Evolutionary conservation across 1,140 invertebrate species (phyloP), one percentile per base, ranked within the genome.

Genomic region (Hermetia illucens): DNA sequence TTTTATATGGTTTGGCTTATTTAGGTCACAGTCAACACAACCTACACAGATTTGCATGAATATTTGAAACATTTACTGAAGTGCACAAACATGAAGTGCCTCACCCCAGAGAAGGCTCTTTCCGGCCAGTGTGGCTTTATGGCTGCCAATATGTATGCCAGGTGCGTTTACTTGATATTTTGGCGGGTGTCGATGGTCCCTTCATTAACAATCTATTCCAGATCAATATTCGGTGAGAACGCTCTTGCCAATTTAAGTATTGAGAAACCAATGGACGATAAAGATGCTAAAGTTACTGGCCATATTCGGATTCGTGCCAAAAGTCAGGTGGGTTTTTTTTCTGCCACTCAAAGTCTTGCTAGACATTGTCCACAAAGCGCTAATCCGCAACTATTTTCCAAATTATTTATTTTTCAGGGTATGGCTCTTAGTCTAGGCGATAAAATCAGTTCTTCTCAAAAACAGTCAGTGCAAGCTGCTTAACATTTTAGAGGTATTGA

Each of bases 181-280:
- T 21, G 2, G 20, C 10, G 17, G 21, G 17, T 31, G 17, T 6
- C 21, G 21, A 40, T 32, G 17, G 19, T 10, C 34, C 21, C 16
- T 10, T n/a, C 21, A 36, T 13, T 18, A 5, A 30, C 8, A 38
- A 29, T 5, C 21, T 12, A 12, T 6, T 21, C 8, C 9, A 66
- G 91, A 53, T 97, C 93, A 3, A 98, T 98, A 54, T 99, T 98
- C 66, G 96, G 96, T 3, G 95, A 99, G 67, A 93, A 98, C 65
- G 94, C 94, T 3, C 65, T 99, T 40, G 95, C 94, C 33, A 99
- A 99, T 74, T 73, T 98, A 45, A 95, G 90, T 52, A 91, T 99
- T 49, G 96, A 98, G 63, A 95, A 94, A 51, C 83, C 91, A 10
- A 69, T 87, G 21, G 80, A 89, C 53, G 82, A 89, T 54, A 75